Base-by-base conservation (phyloP, 1,140 invertebrate species). In the Drosophila insularis region DNA sequence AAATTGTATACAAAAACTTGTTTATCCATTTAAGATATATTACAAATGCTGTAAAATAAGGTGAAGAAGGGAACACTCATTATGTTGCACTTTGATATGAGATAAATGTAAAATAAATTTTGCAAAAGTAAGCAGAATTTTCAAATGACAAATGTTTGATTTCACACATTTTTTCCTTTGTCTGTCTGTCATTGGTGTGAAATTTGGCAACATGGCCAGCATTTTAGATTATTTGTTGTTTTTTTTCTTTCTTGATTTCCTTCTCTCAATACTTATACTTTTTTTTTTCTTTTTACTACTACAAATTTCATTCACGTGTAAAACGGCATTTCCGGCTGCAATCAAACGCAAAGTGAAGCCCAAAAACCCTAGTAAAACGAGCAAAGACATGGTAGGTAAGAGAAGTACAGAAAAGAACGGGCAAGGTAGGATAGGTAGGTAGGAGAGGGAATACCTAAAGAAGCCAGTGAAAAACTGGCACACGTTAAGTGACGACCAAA, bases 301-400 rank as follows among this genome's bases (percentile, higher is more conserved):
- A 67, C 50, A 69, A 89, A 80, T 90, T 85, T 87, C 81, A 90
- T 90, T 90, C 84, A 90, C 81, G 89, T 89, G 89, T 90, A 86
- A 86, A 89, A 80, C 89, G 84, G 76, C 81, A 90, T 86, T 89
- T 90, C 89, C 89, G 89, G 82, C 76, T 81, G 76, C 71, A 89
- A 87, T 86, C 82, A 81, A 76, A 74, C 66, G 68, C 71, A 74
- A 71, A 68, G 54, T 60, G 55, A 46, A 32, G 43, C 61, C 59
- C 62, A 58, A 63, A 75, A 74, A 62, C 58, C 56, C 32, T 40
- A 62, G 55, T 37, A 63, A 54, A 54, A 53, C 14, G 19, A 58
- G 17, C 23, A 43, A 31, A 19, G 19, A 67, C 4, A 6, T 6
- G 27, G 23, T 27, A 27, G 23, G 23, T 27, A 23, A 6, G 56